A percentile compares a stretch with the other conserved stretches of the same genome.
Conservation (phyloP, 2,113 vertebrate species). For the Campylomormyrus tamandua region DNA sequence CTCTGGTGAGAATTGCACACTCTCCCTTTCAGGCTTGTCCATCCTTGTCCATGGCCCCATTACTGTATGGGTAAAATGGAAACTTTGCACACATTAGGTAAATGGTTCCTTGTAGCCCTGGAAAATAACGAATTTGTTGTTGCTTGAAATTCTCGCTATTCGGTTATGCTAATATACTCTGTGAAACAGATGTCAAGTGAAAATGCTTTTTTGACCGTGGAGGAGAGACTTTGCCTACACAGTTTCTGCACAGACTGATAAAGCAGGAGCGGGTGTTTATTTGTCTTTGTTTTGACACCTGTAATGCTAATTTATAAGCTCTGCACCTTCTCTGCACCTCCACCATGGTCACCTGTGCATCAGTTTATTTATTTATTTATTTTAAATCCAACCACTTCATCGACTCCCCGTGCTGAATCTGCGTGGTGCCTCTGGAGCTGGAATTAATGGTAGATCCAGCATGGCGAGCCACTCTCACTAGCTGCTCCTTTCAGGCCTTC, state of each 20-base stretch:
- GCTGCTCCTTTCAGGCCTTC: not conserved
- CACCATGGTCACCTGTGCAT: not conserved
- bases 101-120: not conserved
- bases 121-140: not conserved
- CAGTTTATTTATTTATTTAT: not conserved
- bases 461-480: not conserved
- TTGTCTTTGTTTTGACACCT: not conserved
- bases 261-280: not conserved
- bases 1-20: not conserved
- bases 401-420: not conserved
- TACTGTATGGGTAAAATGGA: not conserved
- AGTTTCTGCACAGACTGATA: not conserved
- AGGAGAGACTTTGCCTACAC: not conserved
- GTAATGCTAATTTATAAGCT: not conserved
- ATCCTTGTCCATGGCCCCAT: not conserved
- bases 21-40: not conserved
- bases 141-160: not conserved
- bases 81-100: not conserved
- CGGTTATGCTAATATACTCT: conserved; percentile 26
- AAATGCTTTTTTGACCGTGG: not conserved
- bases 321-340: not conserved
- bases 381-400: not conserved
- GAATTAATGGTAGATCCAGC: not conserved
- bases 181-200: conserved; percentile 30
- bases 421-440: not conserved